Base-by-base conservation (phyloP, 2,797 vertebrate species). In the Staurois parvus region DNA sequence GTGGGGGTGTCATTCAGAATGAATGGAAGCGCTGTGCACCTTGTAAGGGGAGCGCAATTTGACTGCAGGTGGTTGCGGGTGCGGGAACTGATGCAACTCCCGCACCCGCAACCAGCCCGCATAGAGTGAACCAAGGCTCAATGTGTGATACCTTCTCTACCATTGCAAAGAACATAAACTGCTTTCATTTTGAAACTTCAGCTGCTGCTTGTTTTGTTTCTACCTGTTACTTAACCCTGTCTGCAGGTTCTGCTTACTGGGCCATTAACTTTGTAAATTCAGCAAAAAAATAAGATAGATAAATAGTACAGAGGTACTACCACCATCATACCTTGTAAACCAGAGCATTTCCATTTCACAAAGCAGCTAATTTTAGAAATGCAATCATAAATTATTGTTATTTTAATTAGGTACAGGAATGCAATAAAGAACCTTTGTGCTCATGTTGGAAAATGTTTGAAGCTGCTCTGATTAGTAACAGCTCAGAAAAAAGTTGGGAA, bases 311-410 rank as follows among this genome's bases (percentile, higher is more conserved):
- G 37, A 70, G 68, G 78, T 69, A 67, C 45, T 24, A 48, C 24
- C 45, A 12, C 29, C 30, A 32, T 24, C 68, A 7, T 67, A 67
- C n/a, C 24, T 19, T 72, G 32, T 72, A 81, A 81, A 62, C 79
- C 24, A 59, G 15, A 73, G 69, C 32, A 37, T 72, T 81, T 59
- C 45, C 52, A 81, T 48, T 40, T 81, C 69, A 81, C 32, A 42
- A 73, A 73, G 52, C 3, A 4, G 69, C 79, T 81, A 81, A 72
- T 40, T 81, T 81, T 81, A 81, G 79, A 72, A 59, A 81, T 8
- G 48, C 69, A 81, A 81, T 81, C 79, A 81, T 62, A 72, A 56
- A 62, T 81, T 81, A 81, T 59, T 72, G 68, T 72, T 81, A 72
- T 81, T 81, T 72, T 81, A 81, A 81, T 81, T 81, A 81, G 79